Base-by-base conservation (phyloP, 2,797 vertebrate genomes). In the Hyperoplus lanceolatus region DNA sequence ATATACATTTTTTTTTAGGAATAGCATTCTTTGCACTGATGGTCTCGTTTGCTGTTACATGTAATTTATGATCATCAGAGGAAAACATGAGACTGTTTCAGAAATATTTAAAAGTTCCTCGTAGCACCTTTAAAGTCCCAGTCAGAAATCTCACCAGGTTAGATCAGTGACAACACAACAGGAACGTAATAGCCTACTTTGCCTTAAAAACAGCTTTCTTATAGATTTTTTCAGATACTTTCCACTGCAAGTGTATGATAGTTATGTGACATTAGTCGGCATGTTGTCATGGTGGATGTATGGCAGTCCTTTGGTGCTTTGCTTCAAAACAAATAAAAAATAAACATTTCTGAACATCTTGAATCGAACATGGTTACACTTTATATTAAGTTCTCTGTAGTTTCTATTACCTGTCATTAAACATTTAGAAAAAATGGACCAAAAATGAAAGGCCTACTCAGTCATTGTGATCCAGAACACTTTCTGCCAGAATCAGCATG, bases 281-380 rank as follows among this genome's bases (percentile, higher is more conserved):
- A 45, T 45, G 10, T 43, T 45, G 10, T 7, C 43, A 7, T 45
- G 6, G 6, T 45, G 43, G 6, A 45, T 7, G 6, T 45, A 7
- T 45, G 10, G 43, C 15, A 18, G 42, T 39, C 15, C 42, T 38
- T 13, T 8, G 14, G 16, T 43, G n/a, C 6, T 39, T 50, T 57
- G 65, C 73, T 59, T 39, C 7, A 45, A 51, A 57, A 46, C 13
- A 12, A 36, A 43, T 18, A 3, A 45, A n/a, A 2, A 5, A 18
- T 8, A 51, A 8, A 55, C 43, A 7, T 45, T 45, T 7, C 43
- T 45, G 43, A 45, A 36, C 18, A 49, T 43, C 14, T 43, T 29
- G 45, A 70, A 45, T 66, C 13, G 21, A 55, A 87, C 65, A 73
- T 49, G 73, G 75, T 55, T 73, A 80, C 82, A 81, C 77, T 87